phyloP scores from a whole-genome alignment of 2,797 vertebrate genomes.

The Syndactyla subalaris region DNA sequence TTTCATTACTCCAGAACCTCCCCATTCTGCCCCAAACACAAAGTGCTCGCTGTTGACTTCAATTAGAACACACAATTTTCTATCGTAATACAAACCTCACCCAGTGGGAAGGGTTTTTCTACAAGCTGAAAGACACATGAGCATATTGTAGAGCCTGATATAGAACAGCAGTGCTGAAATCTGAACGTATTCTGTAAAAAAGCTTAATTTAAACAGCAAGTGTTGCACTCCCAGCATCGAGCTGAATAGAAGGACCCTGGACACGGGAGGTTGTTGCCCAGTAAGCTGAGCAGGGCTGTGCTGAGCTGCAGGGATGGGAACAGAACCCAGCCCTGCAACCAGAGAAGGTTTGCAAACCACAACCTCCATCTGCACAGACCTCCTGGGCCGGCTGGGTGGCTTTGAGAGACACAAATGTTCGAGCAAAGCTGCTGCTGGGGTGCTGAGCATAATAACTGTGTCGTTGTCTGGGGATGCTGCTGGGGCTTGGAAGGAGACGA shows the following conservation, averaged over 20 bases:
- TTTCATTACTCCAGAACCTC: background rate
- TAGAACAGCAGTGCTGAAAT: background rate
- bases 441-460: background rate
- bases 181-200: background rate
- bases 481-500: background rate
- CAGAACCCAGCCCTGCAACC: background rate
- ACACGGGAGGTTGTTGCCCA: background rate
- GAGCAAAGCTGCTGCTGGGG: background rate
- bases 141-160: background rate
- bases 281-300: background rate
- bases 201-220: background rate
- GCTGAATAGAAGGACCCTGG: too few species aligned
- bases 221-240: background rate
- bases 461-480: background rate
- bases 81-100: background rate
- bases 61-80: background rate
- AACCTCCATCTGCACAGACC: background rate
- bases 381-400: background rate
- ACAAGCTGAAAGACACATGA: background rate
- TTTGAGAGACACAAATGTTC: background rate
- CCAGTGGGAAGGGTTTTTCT: background rate
- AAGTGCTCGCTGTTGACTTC: background rate
- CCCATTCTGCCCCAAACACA: background rate
- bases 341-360: background rate
- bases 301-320: background rate